A percentile compares a stretch with the other conserved stretches of the same genome.
Evolutionary conservation across 1,140 invertebrate species (phyloP).

Genomic region (Mycetomoellerius zeteki): DNA sequence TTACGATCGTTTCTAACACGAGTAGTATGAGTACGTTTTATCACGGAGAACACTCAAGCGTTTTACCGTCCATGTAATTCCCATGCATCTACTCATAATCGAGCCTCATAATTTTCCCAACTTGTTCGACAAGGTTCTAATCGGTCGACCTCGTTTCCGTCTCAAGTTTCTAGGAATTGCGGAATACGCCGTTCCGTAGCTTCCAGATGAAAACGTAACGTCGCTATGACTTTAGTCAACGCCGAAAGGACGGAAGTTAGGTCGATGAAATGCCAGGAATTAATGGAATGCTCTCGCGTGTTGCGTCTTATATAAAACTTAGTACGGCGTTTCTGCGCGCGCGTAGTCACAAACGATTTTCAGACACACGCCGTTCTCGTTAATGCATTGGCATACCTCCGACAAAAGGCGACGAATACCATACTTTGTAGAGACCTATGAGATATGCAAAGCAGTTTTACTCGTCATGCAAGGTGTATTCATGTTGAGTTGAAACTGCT

Average conservation of each 20-base stretch:
- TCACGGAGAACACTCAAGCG: background rate
- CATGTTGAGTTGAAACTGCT: background rate
- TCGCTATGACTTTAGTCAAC: slow-evolving; percentile 43
- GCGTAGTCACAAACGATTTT: slow-evolving; percentile 36
- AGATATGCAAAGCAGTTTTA: slow-evolving; percentile 6
- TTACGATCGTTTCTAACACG: background rate
- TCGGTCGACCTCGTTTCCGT: slow-evolving; percentile 54
- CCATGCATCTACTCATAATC: slow-evolving; percentile 49
- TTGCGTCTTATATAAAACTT: slow-evolving; percentile 51
- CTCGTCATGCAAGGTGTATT: slow-evolving; percentile 1
- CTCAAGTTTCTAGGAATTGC: slow-evolving; percentile 8
- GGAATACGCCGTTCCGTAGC: slow-evolving; percentile 6
- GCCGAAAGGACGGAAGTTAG: slow-evolving; percentile 53
- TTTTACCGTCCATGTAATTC: slow-evolving; percentile 23
- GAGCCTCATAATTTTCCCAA: slow-evolving; percentile 41
- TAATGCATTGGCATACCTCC: slow-evolving; percentile 40
- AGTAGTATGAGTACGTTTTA: background rate
- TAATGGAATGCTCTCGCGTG: slow-evolving; percentile 53
- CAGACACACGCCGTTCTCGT: slow-evolving; percentile 27
- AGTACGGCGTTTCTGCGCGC: slow-evolving; percentile 5
- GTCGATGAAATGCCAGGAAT: slow-evolving; percentile 52
- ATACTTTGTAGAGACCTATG: slow-evolving; percentile 11
- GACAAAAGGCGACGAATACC: background rate
- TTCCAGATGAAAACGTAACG: slow-evolving; percentile 58
- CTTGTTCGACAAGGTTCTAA: slow-evolving; percentile 54